Conservation (phyloP, 2,113 vertebrate species). For the Crotalus horridus region DNA sequence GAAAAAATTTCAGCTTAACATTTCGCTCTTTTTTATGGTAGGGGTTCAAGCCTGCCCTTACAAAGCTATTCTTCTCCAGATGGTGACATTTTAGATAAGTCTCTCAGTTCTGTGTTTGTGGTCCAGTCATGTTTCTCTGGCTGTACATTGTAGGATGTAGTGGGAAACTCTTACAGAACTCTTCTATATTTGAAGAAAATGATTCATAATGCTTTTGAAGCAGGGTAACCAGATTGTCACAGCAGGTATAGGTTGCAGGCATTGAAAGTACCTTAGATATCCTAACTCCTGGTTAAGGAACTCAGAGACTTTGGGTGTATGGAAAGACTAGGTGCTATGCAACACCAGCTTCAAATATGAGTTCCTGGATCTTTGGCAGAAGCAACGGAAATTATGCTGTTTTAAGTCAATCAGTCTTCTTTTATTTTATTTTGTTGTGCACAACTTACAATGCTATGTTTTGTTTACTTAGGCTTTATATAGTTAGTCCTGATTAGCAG, state of each 20-base stretch:
- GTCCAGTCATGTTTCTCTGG: slow-evolving; percentile 30
- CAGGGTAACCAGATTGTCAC: neutral
- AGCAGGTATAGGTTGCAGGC: neutral
- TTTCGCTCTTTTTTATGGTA: slow-evolving; percentile 28
- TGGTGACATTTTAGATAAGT: slow-evolving; percentile 30
- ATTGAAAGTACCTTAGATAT: neutral
- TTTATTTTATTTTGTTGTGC: neutral
- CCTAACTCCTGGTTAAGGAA: neutral
- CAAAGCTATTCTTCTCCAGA: neutral
- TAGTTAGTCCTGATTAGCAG: neutral
- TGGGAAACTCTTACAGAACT: neutral
- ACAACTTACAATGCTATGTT: neutral
- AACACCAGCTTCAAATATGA: neutral
- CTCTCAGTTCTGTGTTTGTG: slow-evolving; percentile 12
- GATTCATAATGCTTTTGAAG: neutral
- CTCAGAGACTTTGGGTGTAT: neutral
- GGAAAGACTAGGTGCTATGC: neutral
- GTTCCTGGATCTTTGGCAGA: neutral
- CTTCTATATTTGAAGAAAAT: neutral
- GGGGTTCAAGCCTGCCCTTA: slow-evolving; percentile 35
- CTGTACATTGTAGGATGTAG: slow-evolving; percentile 7
- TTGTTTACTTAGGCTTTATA: neutral
- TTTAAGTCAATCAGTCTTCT: neutral
- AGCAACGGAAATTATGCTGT: neutral
- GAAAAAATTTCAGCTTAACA: slow-evolving; percentile 38